These are phyloP conservation scores for Metacarcinus magister DNA, from an alignment of 2,888 invertebrate genomes.

Conservation along the genomic window DNA sequence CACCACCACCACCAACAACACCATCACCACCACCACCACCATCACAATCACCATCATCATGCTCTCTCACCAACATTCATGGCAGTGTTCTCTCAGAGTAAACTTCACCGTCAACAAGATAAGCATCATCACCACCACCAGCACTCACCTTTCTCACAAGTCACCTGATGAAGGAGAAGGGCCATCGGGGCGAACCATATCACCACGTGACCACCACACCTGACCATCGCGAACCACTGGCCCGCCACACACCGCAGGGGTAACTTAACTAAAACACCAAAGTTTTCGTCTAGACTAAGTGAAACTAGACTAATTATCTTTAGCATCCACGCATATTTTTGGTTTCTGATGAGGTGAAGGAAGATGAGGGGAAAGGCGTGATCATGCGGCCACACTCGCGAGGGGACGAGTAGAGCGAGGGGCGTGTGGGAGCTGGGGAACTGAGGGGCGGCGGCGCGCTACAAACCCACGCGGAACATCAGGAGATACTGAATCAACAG, in stretches of 20 bases:
- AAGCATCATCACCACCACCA: background rate
- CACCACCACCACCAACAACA: too few species aligned
- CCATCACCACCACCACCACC: background rate
- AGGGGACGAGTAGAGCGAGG: background rate
- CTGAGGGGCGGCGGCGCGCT: slow-evolving; percentile 44
- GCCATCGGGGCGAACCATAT: background rate
- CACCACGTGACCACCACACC: slow-evolving; percentile 45
- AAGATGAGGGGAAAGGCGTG: background rate
- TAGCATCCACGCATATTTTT: background rate
- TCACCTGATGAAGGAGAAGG: background rate
- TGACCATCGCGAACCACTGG: slow-evolving; percentile 43
- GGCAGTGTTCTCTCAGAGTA: background rate
- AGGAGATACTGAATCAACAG: slow-evolving; percentile 45
- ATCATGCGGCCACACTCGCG: slow-evolving; percentile 16
- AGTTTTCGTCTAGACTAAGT: slow-evolving; percentile 38
- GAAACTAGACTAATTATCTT: background rate
- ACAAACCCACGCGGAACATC: slow-evolving; percentile 41
- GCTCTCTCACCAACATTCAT: background rate
- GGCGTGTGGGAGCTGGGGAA: background rate
- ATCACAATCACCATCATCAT: background rate
- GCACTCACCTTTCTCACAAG: slow-evolving; percentile 22
- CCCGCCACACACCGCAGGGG: slow-evolving; percentile 26
- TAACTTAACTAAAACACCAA: slow-evolving; percentile 4
- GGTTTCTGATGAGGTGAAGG: background rate
- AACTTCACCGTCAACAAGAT: background rate